These are phyloP conservation scores for Alethe castanea DNA, from an alignment of 2,113 vertebrate genomes.

Conservation along the genomic window DNA sequence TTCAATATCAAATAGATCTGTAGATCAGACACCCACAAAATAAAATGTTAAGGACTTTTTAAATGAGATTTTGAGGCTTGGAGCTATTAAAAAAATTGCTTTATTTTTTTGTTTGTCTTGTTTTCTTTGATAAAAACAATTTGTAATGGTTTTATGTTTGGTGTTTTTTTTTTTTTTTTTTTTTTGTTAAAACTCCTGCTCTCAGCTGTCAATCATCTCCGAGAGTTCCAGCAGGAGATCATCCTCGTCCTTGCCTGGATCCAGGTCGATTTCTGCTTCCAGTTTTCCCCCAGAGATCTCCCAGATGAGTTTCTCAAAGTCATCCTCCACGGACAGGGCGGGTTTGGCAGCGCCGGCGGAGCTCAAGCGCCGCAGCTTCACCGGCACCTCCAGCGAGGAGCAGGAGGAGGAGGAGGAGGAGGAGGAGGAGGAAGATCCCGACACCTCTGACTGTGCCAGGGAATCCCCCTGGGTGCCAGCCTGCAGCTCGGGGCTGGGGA, in stretches of 20 bases:
- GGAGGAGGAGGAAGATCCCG: conserved; percentile 47
- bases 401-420: conserved; percentile 51
- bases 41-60: background rate
- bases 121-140: too few relatives aligned
- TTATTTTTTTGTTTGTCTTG: background rate
- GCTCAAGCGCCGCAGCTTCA: conserved; percentile 76
- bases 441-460: background rate
- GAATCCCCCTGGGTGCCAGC: background rate
- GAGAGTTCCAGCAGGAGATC: conserved; percentile 93
- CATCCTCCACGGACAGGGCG: conserved; percentile 78
- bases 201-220: conserved; percentile 93
- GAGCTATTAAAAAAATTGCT: background rate
- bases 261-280: conserved; percentile 85
- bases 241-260: conserved; percentile 88
- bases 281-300: conserved; percentile 90
- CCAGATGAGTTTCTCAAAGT: conserved; percentile 91
- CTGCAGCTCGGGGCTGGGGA: conserved; percentile 35
- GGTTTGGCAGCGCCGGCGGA: conserved; percentile 47
- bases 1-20: background rate
- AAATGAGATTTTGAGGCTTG: background rate
- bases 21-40: background rate
- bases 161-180: too few relatives aligned
- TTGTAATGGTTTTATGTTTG: too few relatives aligned
- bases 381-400: conserved; percentile 7
- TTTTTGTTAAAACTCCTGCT: background rate